A percentile compares a stretch with the other conserved stretches of the same genome.
phyloP scores from a whole-genome alignment of 1,140 invertebrate genomes.

The Grapholita molesta region DNA sequence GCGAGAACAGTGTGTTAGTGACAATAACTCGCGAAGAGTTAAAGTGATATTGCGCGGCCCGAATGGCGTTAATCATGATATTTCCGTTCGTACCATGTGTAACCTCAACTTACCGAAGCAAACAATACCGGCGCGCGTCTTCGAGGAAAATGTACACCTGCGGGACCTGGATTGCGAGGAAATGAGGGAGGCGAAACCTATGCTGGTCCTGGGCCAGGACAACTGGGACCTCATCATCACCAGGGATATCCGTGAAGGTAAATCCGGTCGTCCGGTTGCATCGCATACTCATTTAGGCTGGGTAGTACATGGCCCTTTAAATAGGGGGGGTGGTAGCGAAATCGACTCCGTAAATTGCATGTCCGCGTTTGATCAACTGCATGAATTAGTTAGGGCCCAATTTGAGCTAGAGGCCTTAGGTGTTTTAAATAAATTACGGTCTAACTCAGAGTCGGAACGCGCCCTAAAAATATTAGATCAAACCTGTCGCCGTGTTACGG shows the following conservation, averaged over 20 bases:
- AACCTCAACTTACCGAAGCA: not conserved
- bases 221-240: conserved; percentile 19
- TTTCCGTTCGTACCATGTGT: not conserved
- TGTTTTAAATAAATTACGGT: not conserved
- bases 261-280: not conserved
- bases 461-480: not conserved
- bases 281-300: conserved; percentile 18
- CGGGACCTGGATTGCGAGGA: not conserved
- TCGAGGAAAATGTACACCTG: not conserved
- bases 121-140: not conserved
- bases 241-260: not conserved
- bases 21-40: not conserved
- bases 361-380: not conserved
- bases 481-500: not conserved
- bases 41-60: not conserved
- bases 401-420: conserved; percentile 16
- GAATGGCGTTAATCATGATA: not conserved
- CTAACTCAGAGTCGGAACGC: not conserved
- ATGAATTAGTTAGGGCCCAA: conserved; percentile 3
- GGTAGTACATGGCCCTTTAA: conserved; percentile 9
- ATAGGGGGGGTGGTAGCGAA: not conserved
- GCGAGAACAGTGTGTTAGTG: not conserved
- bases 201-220: conserved; percentile 19
- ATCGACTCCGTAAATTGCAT: not conserved
- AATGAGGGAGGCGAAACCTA: conserved; percentile 1